Percentiles rank a stretch among this genome's conserved stretches.
Conservation (phyloP, 1,140 invertebrate species). For the Rhysida immarginata region DNA sequence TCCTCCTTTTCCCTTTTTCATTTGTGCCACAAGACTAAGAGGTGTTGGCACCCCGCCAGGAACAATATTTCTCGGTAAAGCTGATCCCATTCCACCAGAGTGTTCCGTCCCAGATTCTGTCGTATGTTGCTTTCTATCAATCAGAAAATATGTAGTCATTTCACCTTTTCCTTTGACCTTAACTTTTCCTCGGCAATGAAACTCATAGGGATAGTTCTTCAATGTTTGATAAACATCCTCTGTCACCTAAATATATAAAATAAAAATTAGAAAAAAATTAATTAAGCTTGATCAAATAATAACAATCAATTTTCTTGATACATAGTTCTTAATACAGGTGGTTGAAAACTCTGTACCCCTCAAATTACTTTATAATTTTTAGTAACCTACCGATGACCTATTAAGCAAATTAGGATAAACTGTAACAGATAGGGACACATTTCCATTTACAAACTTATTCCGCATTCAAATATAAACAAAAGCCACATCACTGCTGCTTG, state of each 20-base stretch:
- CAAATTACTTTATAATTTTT: too few relatives aligned
- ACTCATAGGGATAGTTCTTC: slow-evolving; percentile 53
- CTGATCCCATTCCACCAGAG: slow-evolving; percentile 21
- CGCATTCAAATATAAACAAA: too few relatives aligned
- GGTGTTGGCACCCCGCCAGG: slow-evolving; percentile 8
- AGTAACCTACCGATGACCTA: too few relatives aligned
- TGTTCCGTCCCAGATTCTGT: slow-evolving; percentile 23
- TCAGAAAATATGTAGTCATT: slow-evolving; percentile 82
- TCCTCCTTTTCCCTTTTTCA: slow-evolving; percentile 3
- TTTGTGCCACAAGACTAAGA: slow-evolving; percentile 6
- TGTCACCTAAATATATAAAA: slow-evolving; percentile 39
- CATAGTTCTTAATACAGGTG: too few relatives aligned
- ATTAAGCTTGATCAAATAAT: too few relatives aligned
- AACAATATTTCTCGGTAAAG: slow-evolving; percentile 17
- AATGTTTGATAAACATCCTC: slow-evolving; percentile 62
- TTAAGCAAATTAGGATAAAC: too few relatives aligned
- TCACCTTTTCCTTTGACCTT: slow-evolving; percentile 88
- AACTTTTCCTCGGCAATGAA: slow-evolving; percentile 66
- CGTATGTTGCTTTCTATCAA: slow-evolving; percentile 44
- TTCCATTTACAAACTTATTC: too few relatives aligned
- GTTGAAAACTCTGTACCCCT: too few relatives aligned
- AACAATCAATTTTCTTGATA: too few relatives aligned
- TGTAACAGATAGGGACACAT: too few relatives aligned
- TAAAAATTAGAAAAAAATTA: too few relatives aligned
- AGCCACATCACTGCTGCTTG: too few relatives aligned